Evolutionary conservation across 2,888 invertebrate species (phyloP), one percentile per base, ranked within the genome.

Genomic region (Noctua janthe): DNA sequence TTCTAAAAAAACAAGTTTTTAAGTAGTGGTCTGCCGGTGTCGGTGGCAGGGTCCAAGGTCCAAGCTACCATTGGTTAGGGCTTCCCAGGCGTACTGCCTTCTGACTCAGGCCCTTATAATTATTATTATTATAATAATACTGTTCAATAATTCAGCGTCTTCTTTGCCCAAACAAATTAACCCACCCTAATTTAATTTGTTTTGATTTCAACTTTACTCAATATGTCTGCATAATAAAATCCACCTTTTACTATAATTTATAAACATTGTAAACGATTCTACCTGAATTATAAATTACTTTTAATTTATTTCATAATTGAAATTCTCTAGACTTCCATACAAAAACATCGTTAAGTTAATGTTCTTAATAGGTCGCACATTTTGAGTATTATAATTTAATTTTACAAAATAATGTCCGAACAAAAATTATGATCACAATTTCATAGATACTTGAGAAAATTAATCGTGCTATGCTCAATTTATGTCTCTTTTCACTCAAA

Each of bases 391-490:
- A 76, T 71, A 62, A 76, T 75, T 81, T 35, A 75, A 80, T 74
- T 66, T 67, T 13, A 59, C 43, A 51, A 43, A 71, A 78, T 64
- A 74, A 84, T 56, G 66, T 70, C 51, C 29, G 29, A 47, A 67
- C n/a, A n/a, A 77, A 82, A 84, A 76, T 75, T 64, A 78, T 51
- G 56, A 29, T 49, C 54, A 81, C 71, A 79, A 76, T 75, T 76
- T 84, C 76, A 77, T 82, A 84, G 78, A 84, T 78, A 78, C 74
- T 79, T 81, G 54, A 83, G 80, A 83, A 85, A 82, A 87, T 80
- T 79, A 80, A 84, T 76, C 15, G 59, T 47, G 47, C 78, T 35
- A 64, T 59, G 23, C 6, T 67, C 69, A 83, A 76, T 83, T 87
- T 82, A 81, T 71, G 80, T 71, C 80, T 86, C 80, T 84, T 82